Conservation (phyloP, 2,888 invertebrate genomes). For the Drosophila mercatorum region DNA sequence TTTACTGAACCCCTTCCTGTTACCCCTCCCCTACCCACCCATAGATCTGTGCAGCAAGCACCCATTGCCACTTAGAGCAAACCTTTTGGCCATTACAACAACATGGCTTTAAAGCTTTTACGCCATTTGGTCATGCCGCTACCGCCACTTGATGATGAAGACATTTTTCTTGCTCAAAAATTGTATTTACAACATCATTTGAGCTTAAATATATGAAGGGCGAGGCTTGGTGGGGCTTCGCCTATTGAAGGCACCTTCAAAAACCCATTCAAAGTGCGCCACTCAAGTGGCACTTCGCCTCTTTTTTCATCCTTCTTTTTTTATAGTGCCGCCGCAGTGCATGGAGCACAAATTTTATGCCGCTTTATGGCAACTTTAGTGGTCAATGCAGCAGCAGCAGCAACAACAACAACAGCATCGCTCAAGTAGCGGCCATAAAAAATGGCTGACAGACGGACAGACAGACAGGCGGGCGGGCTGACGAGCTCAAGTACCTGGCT, state of each 20-base stretch:
- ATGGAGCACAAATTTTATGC: slow-evolving; percentile 64
- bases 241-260: slow-evolving; percentile 41
- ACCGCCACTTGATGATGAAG: slow-evolving; percentile 70
- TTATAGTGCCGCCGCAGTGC: slow-evolving; percentile 34
- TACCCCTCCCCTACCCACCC: background rate
- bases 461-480: slow-evolving; percentile 27
- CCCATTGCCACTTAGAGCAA: slow-evolving; percentile 70
- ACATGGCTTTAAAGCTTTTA: slow-evolving; percentile 43
- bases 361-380: slow-evolving; percentile 75
- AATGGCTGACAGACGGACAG: slow-evolving; percentile 39
- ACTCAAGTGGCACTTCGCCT: slow-evolving; percentile 70
- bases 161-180: slow-evolving; percentile 74
- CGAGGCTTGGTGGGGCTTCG: background rate
- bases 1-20: slow-evolving; percentile 6
- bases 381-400: slow-evolving; percentile 72
- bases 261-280: slow-evolving; percentile 64
- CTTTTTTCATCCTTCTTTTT: slow-evolving; percentile 7
- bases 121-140: slow-evolving; percentile 41
- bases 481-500: slow-evolving; percentile 32
- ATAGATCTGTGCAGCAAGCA: slow-evolving; percentile 43
- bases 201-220: slow-evolving; percentile 47
- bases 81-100: slow-evolving; percentile 54
- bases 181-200: slow-evolving; percentile 78
- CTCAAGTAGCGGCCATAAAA: slow-evolving; percentile 49
- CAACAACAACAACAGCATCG: slow-evolving; percentile 17